Conservation (phyloP, 1,140 invertebrate genomes). For the Eurosta solidaginis region DNA sequence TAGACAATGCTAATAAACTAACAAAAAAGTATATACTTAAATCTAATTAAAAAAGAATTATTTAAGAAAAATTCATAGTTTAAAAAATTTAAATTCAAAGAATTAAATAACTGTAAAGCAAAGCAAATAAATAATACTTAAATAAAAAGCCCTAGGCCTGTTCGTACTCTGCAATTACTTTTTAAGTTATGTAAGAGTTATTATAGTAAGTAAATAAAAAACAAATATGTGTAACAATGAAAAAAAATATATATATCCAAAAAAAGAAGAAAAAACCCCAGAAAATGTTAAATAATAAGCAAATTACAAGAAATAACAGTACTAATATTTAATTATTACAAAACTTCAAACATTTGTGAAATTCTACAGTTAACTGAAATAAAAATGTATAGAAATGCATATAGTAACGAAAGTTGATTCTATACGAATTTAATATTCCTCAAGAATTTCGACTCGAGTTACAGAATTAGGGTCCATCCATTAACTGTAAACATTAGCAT, state of each 20-base stretch:
- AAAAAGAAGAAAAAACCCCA: neutral
- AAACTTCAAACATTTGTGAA: neutral
- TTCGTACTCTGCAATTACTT: neutral
- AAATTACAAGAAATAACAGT: neutral
- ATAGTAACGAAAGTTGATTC: no score
- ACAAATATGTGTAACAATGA: neutral
- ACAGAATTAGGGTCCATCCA: no score
- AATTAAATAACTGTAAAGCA: neutral
- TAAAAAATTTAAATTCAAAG: neutral
- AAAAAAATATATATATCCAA: neutral
- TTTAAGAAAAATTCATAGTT: no score
- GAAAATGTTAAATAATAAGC: neutral
- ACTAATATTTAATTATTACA: neutral
- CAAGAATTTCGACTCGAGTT: no score
- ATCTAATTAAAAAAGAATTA: neutral
- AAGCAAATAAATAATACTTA: neutral
- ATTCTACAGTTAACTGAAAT: neutral
- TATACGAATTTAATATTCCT: no score
- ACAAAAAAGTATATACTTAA: no score
- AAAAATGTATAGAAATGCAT: no score
- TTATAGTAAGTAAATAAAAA: neutral
- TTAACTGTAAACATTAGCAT: no score
- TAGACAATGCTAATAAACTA: neutral
- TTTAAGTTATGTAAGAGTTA: neutral
- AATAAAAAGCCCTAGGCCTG: constrained; percentile 5